These are phyloP conservation scores for Xenops minutus DNA, from an alignment of 2,797 vertebrate species.

Conservation along the genomic window DNA sequence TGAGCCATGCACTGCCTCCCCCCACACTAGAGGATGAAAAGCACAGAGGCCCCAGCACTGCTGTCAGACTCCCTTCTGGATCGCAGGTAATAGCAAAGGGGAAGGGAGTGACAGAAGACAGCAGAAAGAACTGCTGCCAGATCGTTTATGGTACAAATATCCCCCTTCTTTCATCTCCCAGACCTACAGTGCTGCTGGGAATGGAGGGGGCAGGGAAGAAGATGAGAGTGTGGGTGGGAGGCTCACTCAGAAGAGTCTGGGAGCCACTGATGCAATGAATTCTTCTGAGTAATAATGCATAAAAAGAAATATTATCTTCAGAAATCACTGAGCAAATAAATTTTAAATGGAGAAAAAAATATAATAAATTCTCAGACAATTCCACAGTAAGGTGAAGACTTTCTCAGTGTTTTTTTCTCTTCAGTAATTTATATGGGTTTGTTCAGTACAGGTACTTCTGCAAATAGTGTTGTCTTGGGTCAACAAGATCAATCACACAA, in stretches of 20 bases:
- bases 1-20: background rate
- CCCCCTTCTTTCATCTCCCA: background rate
- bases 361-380: background rate
- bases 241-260: background rate
- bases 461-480: background rate
- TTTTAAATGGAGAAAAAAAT: background rate
- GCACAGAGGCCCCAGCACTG: background rate
- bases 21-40: background rate
- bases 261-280: background rate
- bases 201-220: background rate
- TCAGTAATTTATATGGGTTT: background rate
- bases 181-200: background rate
- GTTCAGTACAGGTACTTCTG: background rate
- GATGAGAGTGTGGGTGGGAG: background rate
- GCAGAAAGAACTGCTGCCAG: background rate
- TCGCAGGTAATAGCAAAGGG: background rate
- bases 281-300: background rate
- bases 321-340: background rate
- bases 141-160: background rate
- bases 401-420: background rate
- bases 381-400: background rate
- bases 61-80: background rate
- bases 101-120: background rate
- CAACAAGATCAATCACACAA: background rate
- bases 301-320: background rate